These are phyloP conservation scores for Machimus rusticus DNA, from an alignment of 2,888 invertebrate species.

Conservation along the genomic window DNA sequence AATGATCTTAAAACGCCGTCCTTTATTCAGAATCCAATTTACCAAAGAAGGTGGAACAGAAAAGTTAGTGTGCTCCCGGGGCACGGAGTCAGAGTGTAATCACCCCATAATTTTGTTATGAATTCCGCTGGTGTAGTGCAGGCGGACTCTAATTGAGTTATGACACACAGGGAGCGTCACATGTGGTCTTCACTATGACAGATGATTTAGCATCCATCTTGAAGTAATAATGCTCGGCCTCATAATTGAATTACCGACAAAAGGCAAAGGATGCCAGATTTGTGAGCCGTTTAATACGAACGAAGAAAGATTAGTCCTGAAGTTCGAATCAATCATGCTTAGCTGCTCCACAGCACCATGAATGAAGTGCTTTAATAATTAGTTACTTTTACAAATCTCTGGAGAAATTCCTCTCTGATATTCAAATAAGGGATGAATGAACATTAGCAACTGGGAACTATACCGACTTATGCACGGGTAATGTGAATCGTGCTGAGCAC, in stretches of 20 bases:
- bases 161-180: neutral
- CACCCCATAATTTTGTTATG: conserved; percentile 20
- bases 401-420: neutral
- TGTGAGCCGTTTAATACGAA: neutral
- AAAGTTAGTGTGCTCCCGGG: neutral
- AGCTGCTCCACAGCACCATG: neutral
- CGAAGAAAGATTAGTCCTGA: neutral
- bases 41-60: neutral
- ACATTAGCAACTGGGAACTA: neutral
- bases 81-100: neutral
- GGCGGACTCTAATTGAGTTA: conserved; percentile 18
- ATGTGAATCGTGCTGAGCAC: neutral
- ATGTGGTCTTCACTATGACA: conserved; percentile 16
- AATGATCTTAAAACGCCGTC: neutral
- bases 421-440: neutral
- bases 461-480: neutral
- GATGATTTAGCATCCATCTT: conserved; percentile 1
- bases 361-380: neutral
- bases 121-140: neutral
- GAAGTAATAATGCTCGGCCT: neutral
- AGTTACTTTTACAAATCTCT: neutral
- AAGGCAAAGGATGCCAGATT: neutral
- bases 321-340: neutral
- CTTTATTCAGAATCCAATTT: neutral
- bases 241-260: neutral